Evolutionary conservation across 2,797 vertebrate species (phyloP).

Genomic region (Xyrichtys novacula): DNA sequence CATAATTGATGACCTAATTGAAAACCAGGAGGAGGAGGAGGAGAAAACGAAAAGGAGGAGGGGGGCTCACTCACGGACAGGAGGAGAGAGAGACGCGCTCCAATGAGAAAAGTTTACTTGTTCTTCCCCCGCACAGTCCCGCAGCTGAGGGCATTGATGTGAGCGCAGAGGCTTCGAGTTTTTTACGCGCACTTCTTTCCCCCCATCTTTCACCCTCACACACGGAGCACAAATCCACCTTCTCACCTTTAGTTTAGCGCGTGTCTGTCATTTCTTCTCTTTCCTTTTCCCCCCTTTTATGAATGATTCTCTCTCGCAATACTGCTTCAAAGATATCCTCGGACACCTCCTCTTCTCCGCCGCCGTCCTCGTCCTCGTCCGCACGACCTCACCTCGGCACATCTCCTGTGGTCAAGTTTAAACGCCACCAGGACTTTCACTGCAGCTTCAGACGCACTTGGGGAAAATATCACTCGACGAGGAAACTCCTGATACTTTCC

Average conservation of each 20-base stretch:
- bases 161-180: slow-evolving; percentile 74
- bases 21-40: slow-evolving; percentile 62
- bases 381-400: slow-evolving; percentile 79
- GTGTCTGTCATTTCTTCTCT: slow-evolving; percentile 44
- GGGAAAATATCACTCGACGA: slow-evolving; percentile 69
- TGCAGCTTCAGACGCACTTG: slow-evolving; percentile 75
- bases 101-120: slow-evolving; percentile 80
- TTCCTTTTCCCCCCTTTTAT: slow-evolving; percentile 56
- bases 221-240: slow-evolving; percentile 84
- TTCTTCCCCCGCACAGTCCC: slow-evolving; percentile 58
- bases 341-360: slow-evolving; percentile 49
- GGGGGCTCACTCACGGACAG: slow-evolving; percentile 9
- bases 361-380: slow-evolving; percentile 51
- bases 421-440: slow-evolving; percentile 72
- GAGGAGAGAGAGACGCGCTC: slow-evolving; percentile 53
- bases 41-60: background rate
- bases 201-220: slow-evolving; percentile 82
- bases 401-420: slow-evolving; percentile 72
- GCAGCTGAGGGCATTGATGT: slow-evolving; percentile 82
- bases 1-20: slow-evolving; percentile 89
- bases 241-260: slow-evolving; percentile 79
- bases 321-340: slow-evolving; percentile 32
- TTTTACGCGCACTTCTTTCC: slow-evolving; percentile 78
- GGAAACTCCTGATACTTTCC: slow-evolving; percentile 66
- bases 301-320: slow-evolving; percentile 79